Base-by-base conservation (phyloP, 2,888 invertebrate species). In the Zhuqinia jingwanae region DNA sequence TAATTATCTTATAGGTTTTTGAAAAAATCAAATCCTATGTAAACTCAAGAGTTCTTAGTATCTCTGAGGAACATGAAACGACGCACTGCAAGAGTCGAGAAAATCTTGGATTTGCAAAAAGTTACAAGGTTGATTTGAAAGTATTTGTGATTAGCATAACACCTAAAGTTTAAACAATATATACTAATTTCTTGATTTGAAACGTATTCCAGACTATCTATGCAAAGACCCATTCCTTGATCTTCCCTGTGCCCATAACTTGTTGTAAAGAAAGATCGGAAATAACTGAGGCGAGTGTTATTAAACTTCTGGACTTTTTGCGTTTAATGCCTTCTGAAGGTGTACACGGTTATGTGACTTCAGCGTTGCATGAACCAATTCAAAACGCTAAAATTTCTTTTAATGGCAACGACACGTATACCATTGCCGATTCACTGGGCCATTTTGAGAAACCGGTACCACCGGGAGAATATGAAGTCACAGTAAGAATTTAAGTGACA, bases 371-470 rank as follows among this genome's bases (percentile, higher is more conserved):
- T 63, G 90, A 89, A 27, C 91, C 91, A 0, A 63, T 91, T 15
- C 68, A 76, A 25, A 89, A 89, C 73, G 90, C 89, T 22, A 78
- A 85, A 68, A 22, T 91, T 6, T 58, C 65, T 11, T 90, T 91
- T 79, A 87, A 85, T n/a, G 80, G 81, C 8, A 90, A 90, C 50
- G 80, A 68, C 15, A 90, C 90, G 1, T 79, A 75, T 20, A 85
- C 89, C 0, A 63, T 86, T 56, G 88, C 90, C 0, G 90, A 91
- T 70, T 78, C 87, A n/a, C 30, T 90, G 11, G 91, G 91, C 10
- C 90, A 89, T 47, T 91, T 91, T 87, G 90, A 90, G 47, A 90
- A 90, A 76, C 90, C 90, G 5, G 50, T 90, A 22, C 87, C 84
- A 1, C 73, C 79, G 20, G 90, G 89, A 45, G 81, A 88, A 13